Evolutionary conservation across 2,797 vertebrate species (phyloP), one percentile per base, ranked within the genome.

Genomic region (Oreochromis grahami): DNA sequence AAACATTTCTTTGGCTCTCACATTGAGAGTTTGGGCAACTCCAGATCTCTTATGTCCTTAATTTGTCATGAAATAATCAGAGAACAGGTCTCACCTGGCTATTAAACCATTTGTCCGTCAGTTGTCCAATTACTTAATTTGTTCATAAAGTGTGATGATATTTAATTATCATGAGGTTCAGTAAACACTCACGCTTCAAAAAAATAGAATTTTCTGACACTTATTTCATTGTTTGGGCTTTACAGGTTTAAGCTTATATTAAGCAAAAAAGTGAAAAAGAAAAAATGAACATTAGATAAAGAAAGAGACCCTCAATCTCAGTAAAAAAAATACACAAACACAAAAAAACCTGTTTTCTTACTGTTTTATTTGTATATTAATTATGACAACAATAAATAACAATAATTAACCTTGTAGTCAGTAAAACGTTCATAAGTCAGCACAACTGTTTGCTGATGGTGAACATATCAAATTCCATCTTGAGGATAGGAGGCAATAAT

Each of bases 341-440:
- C 13, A 55, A 74, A 50, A 50, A 38, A 52, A 72, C 5, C 36
- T 13, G 15, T 11, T 45, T 70, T 80, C 43, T 32, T 19, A 65
- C 34, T 24, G 36, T 2, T 83, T 92, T 78, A 89, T 90, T 92
- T 85, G 41, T 87, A 86, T 82, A 78, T 84, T 88, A 81, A 83
- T 79, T 76, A 82, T 86, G 77, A 86, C 48, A 91, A 83, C 87
- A 87, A 86, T 87, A 90, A 87, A 90, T 88, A 90, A 86, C 70
- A 92, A 84, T 82, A 80, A 86, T 81, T 81, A 78, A 78, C 51
- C 14, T 81, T 80, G 58, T 78, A 60, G 77, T 82, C 58, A 77
- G 24, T 86, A 72, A 63, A 43, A 32, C 13, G 41, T 86, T 77
- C 26, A 77, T 60, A 43, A 68, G 24, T 85, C 10, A 72, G 76